Evolutionary conservation across 2,888 invertebrate genomes (phyloP), one percentile per base, ranked within the genome.

Genomic region (Synergus japonicus): DNA sequence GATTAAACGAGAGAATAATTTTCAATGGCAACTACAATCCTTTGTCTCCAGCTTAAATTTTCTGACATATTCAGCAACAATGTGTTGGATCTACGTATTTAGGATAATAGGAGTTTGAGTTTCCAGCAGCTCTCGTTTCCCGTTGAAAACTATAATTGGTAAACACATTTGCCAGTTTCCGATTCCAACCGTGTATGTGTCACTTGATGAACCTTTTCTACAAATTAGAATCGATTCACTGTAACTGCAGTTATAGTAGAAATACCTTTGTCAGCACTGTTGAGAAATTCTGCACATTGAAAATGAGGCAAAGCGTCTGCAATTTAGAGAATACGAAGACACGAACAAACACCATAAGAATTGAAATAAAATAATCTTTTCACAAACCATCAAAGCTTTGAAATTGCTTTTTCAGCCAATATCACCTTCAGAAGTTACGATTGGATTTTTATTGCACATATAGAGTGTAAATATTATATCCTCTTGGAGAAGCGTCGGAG

Each of bases 391-490:
- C 37, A 54, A 54, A 73, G 37, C 29, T 73, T 37, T 49, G 73
- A 73, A 73, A 73, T 73, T 73, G 73, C 49, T n/a, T 73, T 73
- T 73, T 73, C 54, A 73, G 10, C n/a, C 73, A 73, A 73, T 73
- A 73, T 73, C 73, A 37, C 29, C 73, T 73, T 73, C 37, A 73
- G 49, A 41, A 73, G 73, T 37, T 73, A 73, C 54, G 73, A 54
- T 73, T 73, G 73, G 73, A 73, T 73, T 73, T 73, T 73, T 73
- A 73, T 73, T 73, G 37, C 73, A 73, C 73, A 73, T 54, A 54
- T 10, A 49, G 73, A 73, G 73, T 73, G 73, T 73, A 73, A 73
- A 73, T 73, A 73, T 73, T 73, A 73, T 73, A 73, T 73, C 73
- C 73, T 73, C 37, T 54, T 73, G 73, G 37, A 73, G 73, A 37